Base-by-base conservation (phyloP, 2,888 invertebrate genomes). In the Lasioglossum vierecki region DNA sequence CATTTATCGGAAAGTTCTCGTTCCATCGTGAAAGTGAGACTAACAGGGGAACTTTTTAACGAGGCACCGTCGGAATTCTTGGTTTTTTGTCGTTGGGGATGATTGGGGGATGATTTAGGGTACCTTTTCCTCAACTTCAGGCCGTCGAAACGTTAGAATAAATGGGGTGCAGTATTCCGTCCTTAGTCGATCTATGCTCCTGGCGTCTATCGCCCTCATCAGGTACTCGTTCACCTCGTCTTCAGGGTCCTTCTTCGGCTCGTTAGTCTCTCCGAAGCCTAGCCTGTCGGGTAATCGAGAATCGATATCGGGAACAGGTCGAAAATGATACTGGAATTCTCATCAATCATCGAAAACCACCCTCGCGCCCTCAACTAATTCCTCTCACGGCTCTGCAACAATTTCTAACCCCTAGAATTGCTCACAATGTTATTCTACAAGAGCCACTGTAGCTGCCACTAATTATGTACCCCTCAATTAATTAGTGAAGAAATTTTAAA, bases 221-320 rank as follows among this genome's bases (percentile, higher is more conserved):
- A 99, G 96, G 95, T 99, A 99, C 92, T 99, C 99, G 94, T 99
- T 99, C 39, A 99, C 98, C 95, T 99, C 99, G 91, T 98, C 98
- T 91, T 98, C 98, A 0, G 98, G 98, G 94, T 98, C 97, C 94
- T 98, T 98, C 87, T 96, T 96, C 60, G 90, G 72, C 90, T 98
- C 97, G 41, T 95, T 95, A 79, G 95, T 96, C 83, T 97, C 97
- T 63, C 97, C 97, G 88, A 97, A 97, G 41, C 98, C 98, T 86
- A 97, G 96, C 95, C 98, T 98, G 92, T 60, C 41, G 70, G 13
- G 18, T 30, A 18, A 53, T 70, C 41, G 70, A 70, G n/a, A 70
- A 70, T 70, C 70, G 70, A 70, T 70, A 70, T 41, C 39, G 41
- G 22, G n/a, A 70, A 70, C 39, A 5, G n/a, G 70, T 70, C 11